phyloP scores from a whole-genome alignment of 2,113 vertebrate genomes.

The Percopsis transmontana region DNA sequence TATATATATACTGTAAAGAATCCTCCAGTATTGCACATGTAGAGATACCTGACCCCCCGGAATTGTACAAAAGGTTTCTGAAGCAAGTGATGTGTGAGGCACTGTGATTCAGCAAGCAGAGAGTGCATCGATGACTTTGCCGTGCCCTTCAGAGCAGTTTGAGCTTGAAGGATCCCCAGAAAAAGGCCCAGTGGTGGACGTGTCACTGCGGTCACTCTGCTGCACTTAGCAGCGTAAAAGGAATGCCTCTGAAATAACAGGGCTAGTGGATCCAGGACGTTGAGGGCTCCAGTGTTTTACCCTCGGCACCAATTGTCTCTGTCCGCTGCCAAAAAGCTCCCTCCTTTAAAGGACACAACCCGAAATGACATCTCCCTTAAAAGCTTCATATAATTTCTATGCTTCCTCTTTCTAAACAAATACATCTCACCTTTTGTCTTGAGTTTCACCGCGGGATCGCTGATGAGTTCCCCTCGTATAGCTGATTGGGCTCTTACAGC shows the following conservation, averaged over 20 bases:
- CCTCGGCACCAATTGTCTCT: conserved; percentile 17
- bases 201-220: conserved; percentile 33
- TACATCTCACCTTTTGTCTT: background rate
- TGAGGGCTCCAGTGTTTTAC: conserved; percentile 14
- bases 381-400: conserved; percentile 10
- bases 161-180: background rate
- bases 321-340: conserved; percentile 16
- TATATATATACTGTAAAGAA: too few species aligned
- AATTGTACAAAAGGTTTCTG: conserved; percentile 33
- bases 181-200: conserved; percentile 7
- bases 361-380: conserved; percentile 15
- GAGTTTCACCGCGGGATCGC: background rate
- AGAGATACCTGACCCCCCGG: conserved; percentile 7
- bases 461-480: conserved; percentile 30
- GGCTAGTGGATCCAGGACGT: conserved; percentile 14
- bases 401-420: conserved; percentile 11
- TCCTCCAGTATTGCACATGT: conserved; percentile 14
- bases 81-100: background rate
- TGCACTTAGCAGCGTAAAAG: conserved; percentile 11
- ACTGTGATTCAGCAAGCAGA: conserved; percentile 32
- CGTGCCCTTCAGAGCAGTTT: conserved; percentile 41
- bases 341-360: background rate
- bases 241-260: conserved; percentile 40
- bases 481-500: conserved; percentile 42
- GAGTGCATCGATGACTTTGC: conserved; percentile 37